A percentile compares a stretch with the other conserved stretches of the same genome.
These are phyloP conservation scores for Eumacrocentrus americanus DNA, from an alignment of 2,888 invertebrate species.

Conservation along the genomic window DNA sequence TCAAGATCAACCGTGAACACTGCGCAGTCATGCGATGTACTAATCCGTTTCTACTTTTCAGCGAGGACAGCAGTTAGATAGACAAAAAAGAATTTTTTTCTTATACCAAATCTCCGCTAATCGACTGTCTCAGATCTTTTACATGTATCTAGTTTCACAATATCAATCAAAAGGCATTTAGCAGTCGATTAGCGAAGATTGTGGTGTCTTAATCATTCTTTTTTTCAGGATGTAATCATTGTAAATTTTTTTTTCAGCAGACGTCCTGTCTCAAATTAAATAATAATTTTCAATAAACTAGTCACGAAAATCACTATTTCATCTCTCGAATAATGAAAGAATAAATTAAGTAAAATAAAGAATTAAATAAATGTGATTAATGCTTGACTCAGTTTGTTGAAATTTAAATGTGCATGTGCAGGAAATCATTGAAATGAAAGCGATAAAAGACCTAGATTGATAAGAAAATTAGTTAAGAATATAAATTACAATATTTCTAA, in stretches of 20 bases:
- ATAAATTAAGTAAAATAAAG: constrained; percentile 46
- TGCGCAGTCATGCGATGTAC: constrained; percentile 29
- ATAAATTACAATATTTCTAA: not conserved
- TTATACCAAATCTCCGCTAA: constrained; percentile 19
- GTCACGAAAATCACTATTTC: too few species aligned
- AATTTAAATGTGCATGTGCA: constrained; percentile 21
- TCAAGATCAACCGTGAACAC: constrained; percentile 13
- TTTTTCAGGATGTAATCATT: constrained; percentile 54
- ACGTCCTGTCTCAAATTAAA: not conserved
- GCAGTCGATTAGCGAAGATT: constrained; percentile 31
- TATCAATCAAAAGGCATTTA: not conserved
- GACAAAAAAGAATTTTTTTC: not conserved
- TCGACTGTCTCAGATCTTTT: not conserved
- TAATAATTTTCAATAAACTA: not conserved
- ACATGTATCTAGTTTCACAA: not conserved
- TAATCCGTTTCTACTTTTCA: constrained; percentile 52
- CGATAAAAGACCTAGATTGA: too few species aligned
- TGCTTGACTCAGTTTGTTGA: not conserved
- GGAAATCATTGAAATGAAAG: constrained; percentile 7
- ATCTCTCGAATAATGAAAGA: not conserved
- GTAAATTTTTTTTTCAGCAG: constrained; percentile 44
- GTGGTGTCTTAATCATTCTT: constrained; percentile 38
- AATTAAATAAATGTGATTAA: constrained; percentile 34
- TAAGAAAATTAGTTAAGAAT: too few species aligned
- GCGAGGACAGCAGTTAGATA: constrained; percentile 48